Conservation (phyloP, 2,113 vertebrate genomes). For the Cheilinus undulatus region DNA sequence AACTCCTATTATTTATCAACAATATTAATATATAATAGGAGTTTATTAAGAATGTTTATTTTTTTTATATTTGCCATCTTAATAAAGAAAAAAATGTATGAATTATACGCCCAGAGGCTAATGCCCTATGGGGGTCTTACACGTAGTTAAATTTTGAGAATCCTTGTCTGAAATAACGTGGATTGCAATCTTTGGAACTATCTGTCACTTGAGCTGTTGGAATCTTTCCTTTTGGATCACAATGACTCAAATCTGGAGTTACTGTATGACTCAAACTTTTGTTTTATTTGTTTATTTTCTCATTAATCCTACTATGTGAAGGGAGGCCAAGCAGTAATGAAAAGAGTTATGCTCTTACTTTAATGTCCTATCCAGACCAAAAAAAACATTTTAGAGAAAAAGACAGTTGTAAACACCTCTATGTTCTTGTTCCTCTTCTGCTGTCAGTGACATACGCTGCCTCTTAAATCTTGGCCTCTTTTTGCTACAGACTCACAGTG, state of each 20-base stretch:
- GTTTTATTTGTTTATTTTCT: slow-evolving; percentile 43
- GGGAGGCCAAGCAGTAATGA: slow-evolving; percentile 26
- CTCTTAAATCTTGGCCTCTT: neutral
- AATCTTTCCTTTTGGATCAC: slow-evolving; percentile 10
- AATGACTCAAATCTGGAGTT: slow-evolving; percentile 18
- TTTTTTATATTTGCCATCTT: no score
- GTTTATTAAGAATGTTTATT: no score
- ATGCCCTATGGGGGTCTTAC: no score
- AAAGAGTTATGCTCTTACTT: slow-evolving; percentile 10
- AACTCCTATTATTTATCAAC: no score
- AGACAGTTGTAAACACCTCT: slow-evolving; percentile 16
- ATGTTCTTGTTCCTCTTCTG: neutral
- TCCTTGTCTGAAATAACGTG: neutral
- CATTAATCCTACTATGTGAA: slow-evolving; percentile 25
- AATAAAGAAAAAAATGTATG: no score
- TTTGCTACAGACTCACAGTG: neutral
- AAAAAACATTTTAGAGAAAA: slow-evolving; percentile 28
- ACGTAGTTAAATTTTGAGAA: no score
- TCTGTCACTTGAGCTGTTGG: neutral
- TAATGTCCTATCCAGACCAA: slow-evolving; percentile 49
- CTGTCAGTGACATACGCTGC: neutral
- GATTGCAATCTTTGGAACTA: neutral
- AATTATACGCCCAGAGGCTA: no score
- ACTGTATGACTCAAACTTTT: slow-evolving; percentile 27
- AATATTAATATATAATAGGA: no score